Evolutionary conservation across 2,113 vertebrate genomes (phyloP).

Genomic region (Campylomormyrus numenius): DNA sequence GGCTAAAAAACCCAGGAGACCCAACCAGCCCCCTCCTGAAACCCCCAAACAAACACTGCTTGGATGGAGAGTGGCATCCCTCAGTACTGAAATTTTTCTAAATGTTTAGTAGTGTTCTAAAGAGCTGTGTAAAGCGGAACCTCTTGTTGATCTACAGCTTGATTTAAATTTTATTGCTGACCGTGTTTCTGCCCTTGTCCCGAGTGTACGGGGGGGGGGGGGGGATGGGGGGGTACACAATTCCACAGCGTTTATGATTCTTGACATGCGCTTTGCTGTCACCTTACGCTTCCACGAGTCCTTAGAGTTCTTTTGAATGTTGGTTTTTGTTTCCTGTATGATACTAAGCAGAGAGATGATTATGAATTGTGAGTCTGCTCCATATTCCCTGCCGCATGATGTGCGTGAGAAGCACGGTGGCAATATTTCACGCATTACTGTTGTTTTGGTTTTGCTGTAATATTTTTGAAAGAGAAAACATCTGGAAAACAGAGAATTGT

Average conservation of each 20-base stretch:
- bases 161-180: not conserved
- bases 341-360: not conserved
- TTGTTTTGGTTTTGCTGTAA: not conserved
- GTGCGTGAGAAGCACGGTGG: not conserved
- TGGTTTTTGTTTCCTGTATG: not conserved
- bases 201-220: not conserved
- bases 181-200: not conserved
- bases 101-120: not conserved
- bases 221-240: not conserved
- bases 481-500: not conserved
- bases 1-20: not conserved
- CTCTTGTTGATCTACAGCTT: not conserved
- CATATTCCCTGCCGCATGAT: not conserved
- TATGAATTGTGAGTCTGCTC: not conserved
- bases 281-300: not conserved
- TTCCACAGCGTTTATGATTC: not conserved
- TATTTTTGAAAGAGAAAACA: not conserved
- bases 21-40: not conserved
- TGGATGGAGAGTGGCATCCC: not conserved
- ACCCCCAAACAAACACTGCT: not conserved
- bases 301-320: not conserved
- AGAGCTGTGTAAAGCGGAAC: not conserved
- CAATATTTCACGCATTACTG: not conserved
- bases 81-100: not conserved
- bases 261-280: not conserved